These are phyloP conservation scores for Seriola dumerili DNA, from an alignment of 2,113 vertebrate species.

Conservation along the genomic window DNA sequence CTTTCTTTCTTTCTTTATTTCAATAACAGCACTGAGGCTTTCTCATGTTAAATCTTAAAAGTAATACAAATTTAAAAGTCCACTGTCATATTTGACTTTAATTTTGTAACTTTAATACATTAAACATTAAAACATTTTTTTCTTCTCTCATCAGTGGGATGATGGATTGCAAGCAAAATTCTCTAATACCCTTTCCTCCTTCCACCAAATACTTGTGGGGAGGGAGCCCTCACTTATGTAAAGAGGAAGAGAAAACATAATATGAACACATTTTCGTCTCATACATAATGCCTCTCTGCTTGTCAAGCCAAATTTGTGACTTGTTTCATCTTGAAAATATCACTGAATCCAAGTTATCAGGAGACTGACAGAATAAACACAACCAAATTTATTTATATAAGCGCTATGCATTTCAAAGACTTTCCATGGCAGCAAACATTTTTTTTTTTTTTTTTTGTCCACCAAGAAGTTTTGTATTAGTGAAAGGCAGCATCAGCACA, in stretches of 20 bases:
- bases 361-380: conserved; percentile 78
- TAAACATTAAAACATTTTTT: background rate
- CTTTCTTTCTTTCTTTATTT: background rate
- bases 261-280: conserved; percentile 65
- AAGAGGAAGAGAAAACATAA: conserved; percentile 59
- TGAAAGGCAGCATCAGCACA: conserved; percentile 71
- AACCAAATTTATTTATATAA: conserved; percentile 78
- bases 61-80: background rate
- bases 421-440: conserved; percentile 56
- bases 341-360: conserved; percentile 77
- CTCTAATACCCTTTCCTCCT: background rate
- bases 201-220: background rate
- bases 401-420: conserved; percentile 73
- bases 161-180: conserved; percentile 2
- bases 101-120: background rate
- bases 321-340: conserved; percentile 82
- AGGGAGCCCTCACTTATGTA: conserved; percentile 34
- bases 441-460: background rate
- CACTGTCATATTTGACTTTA: conserved; percentile 22
- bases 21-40: too few species aligned
- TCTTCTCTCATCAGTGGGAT: conserved; percentile 13
- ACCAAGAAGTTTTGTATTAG: conserved; percentile 66
- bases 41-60: conserved; percentile 30
- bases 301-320: conserved; percentile 77
- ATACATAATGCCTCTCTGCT: conserved; percentile 68